Conservation (phyloP, 2,797 vertebrate species). For the Adelosebastes latens region DNA sequence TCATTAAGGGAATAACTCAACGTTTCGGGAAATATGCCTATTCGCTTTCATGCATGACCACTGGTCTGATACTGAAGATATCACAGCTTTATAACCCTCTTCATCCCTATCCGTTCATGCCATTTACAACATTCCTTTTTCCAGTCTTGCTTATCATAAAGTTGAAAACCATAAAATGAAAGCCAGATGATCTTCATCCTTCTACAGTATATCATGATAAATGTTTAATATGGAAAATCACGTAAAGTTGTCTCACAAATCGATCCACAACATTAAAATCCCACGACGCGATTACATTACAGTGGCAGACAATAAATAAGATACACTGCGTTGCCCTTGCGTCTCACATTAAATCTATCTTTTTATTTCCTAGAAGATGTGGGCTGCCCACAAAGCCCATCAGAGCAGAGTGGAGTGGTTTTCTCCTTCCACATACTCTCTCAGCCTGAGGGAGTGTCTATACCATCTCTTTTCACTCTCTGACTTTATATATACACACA, state of each 20-base stretch:
- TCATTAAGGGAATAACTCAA: background rate
- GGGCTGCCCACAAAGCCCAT: constrained; percentile 23
- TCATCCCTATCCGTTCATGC: background rate
- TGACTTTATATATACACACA: background rate
- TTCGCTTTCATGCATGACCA: background rate
- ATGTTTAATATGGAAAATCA: background rate
- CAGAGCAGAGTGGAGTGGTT: constrained; percentile 16
- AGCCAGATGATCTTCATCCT: background rate
- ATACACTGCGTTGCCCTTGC: background rate
- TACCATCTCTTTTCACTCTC: background rate
- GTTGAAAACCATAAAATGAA: background rate
- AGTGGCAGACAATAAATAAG: constrained; percentile 27
- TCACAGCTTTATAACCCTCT: background rate
- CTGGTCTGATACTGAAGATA: background rate
- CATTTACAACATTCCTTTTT: background rate
- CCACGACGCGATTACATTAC: constrained; percentile 19
- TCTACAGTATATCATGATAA: background rate
- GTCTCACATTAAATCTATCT: background rate
- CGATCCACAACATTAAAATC: constrained; percentile 19
- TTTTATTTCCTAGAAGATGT: constrained; percentile 20
- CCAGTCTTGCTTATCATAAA: background rate
- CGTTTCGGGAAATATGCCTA: background rate
- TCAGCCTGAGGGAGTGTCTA: constrained; percentile 14
- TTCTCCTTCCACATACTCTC: constrained; percentile 7
- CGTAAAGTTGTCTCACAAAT: constrained; percentile 13